Conservation (phyloP, 2,797 vertebrate genomes). For the Phrynocephalus forsythii region DNA sequence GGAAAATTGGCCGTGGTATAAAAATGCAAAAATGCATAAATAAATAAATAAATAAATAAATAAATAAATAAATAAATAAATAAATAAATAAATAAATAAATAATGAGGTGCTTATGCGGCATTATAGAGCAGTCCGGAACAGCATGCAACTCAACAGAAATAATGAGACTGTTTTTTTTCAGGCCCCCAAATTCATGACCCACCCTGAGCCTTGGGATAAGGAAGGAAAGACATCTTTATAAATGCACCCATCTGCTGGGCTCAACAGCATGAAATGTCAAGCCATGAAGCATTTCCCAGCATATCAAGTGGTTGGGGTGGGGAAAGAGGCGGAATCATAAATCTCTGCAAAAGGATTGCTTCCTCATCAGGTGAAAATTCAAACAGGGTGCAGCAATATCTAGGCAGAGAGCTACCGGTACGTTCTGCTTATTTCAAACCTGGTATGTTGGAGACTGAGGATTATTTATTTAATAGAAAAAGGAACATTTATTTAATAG, state of each 20-base stretch:
- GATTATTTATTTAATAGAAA: neutral
- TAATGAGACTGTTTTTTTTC: neutral
- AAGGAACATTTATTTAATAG: too few relatives aligned
- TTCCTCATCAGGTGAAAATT: conserved; percentile 12
- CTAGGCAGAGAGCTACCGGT: neutral
- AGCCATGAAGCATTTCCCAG: neutral
- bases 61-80: too few relatives aligned
- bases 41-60: too few relatives aligned
- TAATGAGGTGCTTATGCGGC: neutral
- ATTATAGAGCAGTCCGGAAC: neutral
- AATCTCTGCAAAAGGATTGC: conserved; percentile 11
- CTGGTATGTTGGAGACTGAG: neutral
- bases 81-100: too few relatives aligned
- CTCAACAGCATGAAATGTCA: conserved; percentile 24
- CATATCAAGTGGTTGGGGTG: neutral
- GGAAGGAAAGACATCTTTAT: conserved; percentile 16
- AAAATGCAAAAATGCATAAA: too few relatives aligned
- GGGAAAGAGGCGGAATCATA: neutral
- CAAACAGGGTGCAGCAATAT: neutral
- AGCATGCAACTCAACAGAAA: neutral
- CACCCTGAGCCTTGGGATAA: conserved; percentile 3
- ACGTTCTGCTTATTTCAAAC: conserved; percentile 17
- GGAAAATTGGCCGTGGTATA: too few relatives aligned
- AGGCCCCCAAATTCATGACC: neutral
- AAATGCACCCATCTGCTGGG: conserved; percentile 18